Percentiles rank a stretch among this genome's conserved stretches.
Conservation (phyloP, 2,888 invertebrate genomes). For the Leucoma salicis region DNA sequence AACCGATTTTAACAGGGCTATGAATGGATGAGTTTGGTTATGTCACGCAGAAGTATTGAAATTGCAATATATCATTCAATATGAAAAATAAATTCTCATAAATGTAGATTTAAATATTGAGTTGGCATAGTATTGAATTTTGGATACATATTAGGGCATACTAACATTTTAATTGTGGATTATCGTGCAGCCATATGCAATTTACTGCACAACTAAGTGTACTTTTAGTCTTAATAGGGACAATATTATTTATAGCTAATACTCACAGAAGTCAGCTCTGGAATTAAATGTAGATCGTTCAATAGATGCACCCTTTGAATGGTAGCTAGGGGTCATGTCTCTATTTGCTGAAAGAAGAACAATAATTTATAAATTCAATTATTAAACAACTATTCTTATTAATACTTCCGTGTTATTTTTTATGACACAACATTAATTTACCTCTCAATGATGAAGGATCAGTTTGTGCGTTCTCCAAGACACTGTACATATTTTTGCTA, state of each 20-base stretch:
- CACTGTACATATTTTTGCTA: conserved; percentile 64
- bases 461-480: conserved; percentile 58
- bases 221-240: neutral
- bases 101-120: too few species aligned
- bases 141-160: too few species aligned
- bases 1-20: too few species aligned
- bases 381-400: neutral
- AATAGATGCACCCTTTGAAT: conserved; percentile 74
- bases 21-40: too few species aligned
- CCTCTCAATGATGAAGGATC: conserved; percentile 64
- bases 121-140: too few species aligned
- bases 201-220: neutral
- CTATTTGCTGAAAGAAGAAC: conserved; percentile 29
- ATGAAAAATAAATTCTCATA: too few species aligned
- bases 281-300: conserved; percentile 76
- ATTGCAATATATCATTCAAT: too few species aligned
- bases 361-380: neutral
- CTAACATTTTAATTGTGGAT: too few species aligned
- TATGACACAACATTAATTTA: conserved; percentile 24
- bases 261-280: conserved; percentile 67
- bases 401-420: neutral
- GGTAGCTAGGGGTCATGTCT: conserved; percentile 59
- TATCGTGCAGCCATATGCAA: too few species aligned
- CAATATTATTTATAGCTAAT: neutral
- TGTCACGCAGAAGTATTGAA: too few species aligned